Evolutionary conservation across 2,113 vertebrate species (phyloP).

Genomic region (Boulengeromyrus knoepffleri): DNA sequence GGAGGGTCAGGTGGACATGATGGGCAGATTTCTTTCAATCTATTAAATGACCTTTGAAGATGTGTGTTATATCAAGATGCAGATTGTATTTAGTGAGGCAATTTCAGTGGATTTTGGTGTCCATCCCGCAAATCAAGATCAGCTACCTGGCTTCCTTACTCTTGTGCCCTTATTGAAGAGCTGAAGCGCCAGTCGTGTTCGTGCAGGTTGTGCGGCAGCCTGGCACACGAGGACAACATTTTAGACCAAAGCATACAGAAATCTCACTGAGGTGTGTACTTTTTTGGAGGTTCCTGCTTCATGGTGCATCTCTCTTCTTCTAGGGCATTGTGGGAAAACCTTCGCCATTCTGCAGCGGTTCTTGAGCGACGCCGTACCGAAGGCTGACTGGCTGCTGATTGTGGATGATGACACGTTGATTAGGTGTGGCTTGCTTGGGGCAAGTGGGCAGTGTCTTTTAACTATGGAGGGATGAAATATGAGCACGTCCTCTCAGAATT

Average conservation of each 20-base stretch:
- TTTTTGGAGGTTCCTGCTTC: background rate
- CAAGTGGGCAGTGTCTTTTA: background rate
- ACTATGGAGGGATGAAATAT: background rate
- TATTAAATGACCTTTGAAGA: background rate
- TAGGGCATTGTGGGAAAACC: conserved; percentile 90
- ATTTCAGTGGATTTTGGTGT: background rate
- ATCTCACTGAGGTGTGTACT: background rate
- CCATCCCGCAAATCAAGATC: background rate
- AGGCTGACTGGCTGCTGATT: conserved; percentile 71
- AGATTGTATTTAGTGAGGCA: background rate
- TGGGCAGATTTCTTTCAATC: background rate
- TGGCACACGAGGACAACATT: background rate
- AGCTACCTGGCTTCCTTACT: background rate
- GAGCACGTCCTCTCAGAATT: background rate
- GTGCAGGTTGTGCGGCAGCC: background rate
- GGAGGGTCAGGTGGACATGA: background rate
- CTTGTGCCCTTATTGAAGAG: background rate
- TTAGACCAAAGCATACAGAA: background rate
- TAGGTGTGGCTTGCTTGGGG: conserved; percentile 37
- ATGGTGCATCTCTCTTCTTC: conserved; percentile 14
- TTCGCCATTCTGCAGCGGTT: conserved; percentile 86
- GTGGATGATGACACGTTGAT: conserved; percentile 70
- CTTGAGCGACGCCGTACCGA: conserved; percentile 56
- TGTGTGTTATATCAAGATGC: background rate
- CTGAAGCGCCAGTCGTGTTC: background rate